Evolutionary conservation across 2,797 vertebrate species (phyloP).

Genomic region (Triplophysa bombifrons): DNA sequence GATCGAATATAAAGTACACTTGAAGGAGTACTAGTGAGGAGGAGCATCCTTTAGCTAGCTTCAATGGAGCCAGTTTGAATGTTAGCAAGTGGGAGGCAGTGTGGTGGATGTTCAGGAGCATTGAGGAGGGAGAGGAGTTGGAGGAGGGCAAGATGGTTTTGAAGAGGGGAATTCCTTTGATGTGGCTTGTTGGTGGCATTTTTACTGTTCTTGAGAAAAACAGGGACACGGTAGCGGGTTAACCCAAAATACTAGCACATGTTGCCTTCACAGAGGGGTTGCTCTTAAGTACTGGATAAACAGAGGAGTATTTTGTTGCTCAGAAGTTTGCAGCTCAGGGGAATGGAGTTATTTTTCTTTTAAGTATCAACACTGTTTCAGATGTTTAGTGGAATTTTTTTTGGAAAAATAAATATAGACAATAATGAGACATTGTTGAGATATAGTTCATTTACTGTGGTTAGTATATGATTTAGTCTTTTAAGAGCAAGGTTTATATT

Average conservation of each 20-base stretch:
- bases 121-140: constrained; percentile 30
- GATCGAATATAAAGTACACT: constrained; percentile 31
- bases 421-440: not conserved
- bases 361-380: not conserved
- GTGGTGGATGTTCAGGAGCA: constrained; percentile 28
- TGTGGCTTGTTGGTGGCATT: constrained; percentile 65
- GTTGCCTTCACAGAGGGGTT: constrained; percentile 28
- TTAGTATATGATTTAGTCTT: not conserved
- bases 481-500: too few species aligned
- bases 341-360: not conserved
- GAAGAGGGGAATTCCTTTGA: constrained; percentile 58
- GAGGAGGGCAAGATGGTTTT: constrained; percentile 20
- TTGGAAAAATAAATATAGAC: not conserved
- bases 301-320: not conserved
- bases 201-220: constrained; percentile 59
- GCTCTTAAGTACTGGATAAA: constrained; percentile 24
- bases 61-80: constrained; percentile 33
- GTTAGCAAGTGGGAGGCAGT: constrained; percentile 40
- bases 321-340: not conserved
- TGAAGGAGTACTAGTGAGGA: not conserved
- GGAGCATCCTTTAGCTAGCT: constrained; percentile 41
- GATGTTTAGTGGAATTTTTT: not conserved
- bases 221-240: constrained; percentile 52
- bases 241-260: constrained; percentile 57
- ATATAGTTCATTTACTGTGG: not conserved